These are phyloP conservation scores for Acanthurus leucopareius DNA, from an alignment of 2,797 vertebrate genomes.

Conservation along the genomic window DNA sequence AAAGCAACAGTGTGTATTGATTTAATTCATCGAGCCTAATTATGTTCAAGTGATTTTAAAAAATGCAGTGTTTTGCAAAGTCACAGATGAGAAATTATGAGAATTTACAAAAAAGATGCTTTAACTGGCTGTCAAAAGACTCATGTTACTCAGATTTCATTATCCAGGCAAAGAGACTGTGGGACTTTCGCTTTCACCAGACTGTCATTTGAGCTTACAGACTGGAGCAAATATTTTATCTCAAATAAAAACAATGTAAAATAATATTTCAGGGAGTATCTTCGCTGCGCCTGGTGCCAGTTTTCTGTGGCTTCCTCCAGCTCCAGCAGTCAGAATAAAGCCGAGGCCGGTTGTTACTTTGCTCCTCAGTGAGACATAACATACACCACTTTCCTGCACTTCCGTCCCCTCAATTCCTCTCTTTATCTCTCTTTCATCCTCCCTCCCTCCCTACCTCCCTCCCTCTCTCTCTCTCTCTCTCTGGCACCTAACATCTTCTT, in stretches of 20 bases:
- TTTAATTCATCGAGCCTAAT: conserved; percentile 54
- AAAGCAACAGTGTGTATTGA: conserved; percentile 48
- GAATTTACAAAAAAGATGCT: conserved; percentile 10
- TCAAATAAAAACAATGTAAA: conserved; percentile 1
- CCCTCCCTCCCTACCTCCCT: conserved; percentile 48
- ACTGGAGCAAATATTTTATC: not conserved
- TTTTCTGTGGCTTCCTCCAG: conserved; percentile 5
- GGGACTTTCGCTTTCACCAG: not conserved
- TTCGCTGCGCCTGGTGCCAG: too few species aligned
- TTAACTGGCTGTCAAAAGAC: conserved; percentile 3
- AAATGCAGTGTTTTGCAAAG: conserved; percentile 24
- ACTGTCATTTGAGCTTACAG: not conserved
- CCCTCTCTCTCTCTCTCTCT: conserved; percentile 39
- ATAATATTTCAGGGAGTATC: conserved; percentile 1
- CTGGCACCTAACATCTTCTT: conserved; percentile 77
- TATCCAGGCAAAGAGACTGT: not conserved
- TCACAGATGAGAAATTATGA: conserved; percentile 15
- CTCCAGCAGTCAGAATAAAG: conserved; percentile 34
- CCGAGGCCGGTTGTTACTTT: conserved; percentile 66
- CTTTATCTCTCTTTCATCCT: conserved; percentile 60
- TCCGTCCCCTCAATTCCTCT: conserved; percentile 50
- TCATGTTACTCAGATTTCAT: not conserved
- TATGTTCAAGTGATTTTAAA: conserved; percentile 20
- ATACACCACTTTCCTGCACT: conserved; percentile 47
- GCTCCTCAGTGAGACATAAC: conserved; percentile 55